Percentiles rank a stretch among this genome's conserved stretches.
These are phyloP conservation scores for Microcebus jonahi DNA, from an alignment of 2,113 vertebrate species.

Conservation along the genomic window DNA sequence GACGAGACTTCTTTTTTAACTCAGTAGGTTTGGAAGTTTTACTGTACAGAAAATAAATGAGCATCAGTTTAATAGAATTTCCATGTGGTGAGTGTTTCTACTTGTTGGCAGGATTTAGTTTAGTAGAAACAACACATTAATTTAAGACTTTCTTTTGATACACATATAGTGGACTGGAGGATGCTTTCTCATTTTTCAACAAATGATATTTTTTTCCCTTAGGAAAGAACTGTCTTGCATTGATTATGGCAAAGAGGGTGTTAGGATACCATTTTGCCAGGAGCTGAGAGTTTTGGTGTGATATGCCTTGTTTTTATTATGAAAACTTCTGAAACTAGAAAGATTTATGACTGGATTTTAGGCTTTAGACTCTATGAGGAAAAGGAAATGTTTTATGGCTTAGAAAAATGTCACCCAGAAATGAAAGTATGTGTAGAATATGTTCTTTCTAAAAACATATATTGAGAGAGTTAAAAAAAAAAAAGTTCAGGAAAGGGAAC, in stretches of 20 bases:
- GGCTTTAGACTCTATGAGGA: neutral
- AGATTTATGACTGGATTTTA: neutral
- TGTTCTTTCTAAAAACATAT: neutral
- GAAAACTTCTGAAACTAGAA: neutral
- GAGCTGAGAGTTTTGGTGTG: neutral
- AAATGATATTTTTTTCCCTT: neutral
- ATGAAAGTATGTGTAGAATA: neutral
- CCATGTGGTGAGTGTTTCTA: neutral
- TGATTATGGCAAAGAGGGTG: neutral
- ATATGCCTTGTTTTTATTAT: neutral
- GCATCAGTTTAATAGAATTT: neutral
- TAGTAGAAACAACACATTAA: neutral
- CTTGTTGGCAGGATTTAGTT: neutral
- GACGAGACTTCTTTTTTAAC: conserved; percentile 18
- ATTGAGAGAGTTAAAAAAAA: neutral
- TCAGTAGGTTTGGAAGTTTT: neutral
- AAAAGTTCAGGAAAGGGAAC: neutral
- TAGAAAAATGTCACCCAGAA: neutral
- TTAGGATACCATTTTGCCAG: neutral
- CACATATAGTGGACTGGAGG: neutral
- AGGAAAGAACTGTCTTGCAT: neutral
- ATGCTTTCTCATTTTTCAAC: neutral
- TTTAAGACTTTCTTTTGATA: conserved; percentile 10
- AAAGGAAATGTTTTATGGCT: neutral
- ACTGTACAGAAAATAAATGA: neutral